These are phyloP conservation scores for Nesidiocoris tenuis DNA, from an alignment of 2,888 invertebrate genomes.

Conservation along the genomic window DNA sequence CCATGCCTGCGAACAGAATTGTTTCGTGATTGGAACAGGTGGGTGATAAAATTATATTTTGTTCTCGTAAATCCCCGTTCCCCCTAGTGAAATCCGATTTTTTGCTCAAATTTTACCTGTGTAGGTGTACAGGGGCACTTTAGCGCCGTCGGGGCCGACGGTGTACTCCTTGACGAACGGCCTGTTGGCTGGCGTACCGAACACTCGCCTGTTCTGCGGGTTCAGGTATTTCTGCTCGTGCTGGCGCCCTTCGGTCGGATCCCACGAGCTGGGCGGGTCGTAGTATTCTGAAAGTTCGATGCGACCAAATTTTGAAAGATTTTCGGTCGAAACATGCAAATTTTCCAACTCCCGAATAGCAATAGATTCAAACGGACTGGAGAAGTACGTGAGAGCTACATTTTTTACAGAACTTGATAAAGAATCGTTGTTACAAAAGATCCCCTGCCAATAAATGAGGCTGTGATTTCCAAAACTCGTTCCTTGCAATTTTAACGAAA, in stretches of 20 bases:
- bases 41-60: no score
- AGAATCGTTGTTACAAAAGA: no score
- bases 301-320: not conserved
- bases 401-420: no score
- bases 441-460: no score
- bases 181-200: not conserved
- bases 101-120: slow-evolving; percentile 44
- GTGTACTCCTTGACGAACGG: slow-evolving; percentile 48
- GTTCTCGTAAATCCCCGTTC: no score
- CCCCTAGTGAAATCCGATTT: no score
- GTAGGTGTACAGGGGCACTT: slow-evolving; percentile 46
- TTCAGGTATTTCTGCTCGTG: slow-evolving; percentile 42
- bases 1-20: slow-evolving; percentile 42
- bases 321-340: no score
- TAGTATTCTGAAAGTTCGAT: slow-evolving; percentile 41
- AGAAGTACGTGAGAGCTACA: no score
- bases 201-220: slow-evolving; percentile 44
- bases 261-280: slow-evolving; percentile 44
- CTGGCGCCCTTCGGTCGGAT: slow-evolving; percentile 43
- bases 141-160: slow-evolving; percentile 47
- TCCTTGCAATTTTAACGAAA: no score
- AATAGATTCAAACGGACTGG: no score
- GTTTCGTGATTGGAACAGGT: not conserved
- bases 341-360: no score
- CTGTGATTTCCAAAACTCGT: no score